phyloP scores from a whole-genome alignment of 2,888 invertebrate genomes.

The Eilema griseolum region DNA sequence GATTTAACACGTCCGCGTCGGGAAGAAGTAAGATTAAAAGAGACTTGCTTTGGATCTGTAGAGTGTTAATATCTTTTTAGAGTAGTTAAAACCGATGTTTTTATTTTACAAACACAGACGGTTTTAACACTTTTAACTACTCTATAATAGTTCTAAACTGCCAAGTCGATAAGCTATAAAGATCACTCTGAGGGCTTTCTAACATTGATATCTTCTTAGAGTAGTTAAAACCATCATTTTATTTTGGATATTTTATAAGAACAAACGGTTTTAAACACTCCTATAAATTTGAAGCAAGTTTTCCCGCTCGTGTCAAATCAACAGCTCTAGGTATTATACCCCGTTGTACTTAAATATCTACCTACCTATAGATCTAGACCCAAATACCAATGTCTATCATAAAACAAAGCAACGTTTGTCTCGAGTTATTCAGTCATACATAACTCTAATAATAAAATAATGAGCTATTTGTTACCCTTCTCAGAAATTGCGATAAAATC shows the following conservation, averaged over 20 bases:
- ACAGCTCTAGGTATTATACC: no score
- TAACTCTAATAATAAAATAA: neutral
- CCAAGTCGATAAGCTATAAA: no score
- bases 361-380: neutral
- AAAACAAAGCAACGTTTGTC: neutral
- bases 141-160: neutral
- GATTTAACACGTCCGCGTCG: neutral
- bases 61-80: neutral
- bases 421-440: neutral
- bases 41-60: neutral
- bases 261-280: no score
- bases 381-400: neutral
- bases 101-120: neutral
- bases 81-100: neutral
- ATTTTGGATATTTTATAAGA: no score
- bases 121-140: neutral
- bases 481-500: conserved; percentile 31
- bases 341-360: neutral
- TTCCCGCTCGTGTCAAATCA: no score
- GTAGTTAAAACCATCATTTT: no score
- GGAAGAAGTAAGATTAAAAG: neutral
- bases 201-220: no score
- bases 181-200: no score
- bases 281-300: no score
- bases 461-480: conserved; percentile 21